Base-by-base conservation (phyloP, 2,113 vertebrate genomes). In the Acrocephalus arundinaceus region DNA sequence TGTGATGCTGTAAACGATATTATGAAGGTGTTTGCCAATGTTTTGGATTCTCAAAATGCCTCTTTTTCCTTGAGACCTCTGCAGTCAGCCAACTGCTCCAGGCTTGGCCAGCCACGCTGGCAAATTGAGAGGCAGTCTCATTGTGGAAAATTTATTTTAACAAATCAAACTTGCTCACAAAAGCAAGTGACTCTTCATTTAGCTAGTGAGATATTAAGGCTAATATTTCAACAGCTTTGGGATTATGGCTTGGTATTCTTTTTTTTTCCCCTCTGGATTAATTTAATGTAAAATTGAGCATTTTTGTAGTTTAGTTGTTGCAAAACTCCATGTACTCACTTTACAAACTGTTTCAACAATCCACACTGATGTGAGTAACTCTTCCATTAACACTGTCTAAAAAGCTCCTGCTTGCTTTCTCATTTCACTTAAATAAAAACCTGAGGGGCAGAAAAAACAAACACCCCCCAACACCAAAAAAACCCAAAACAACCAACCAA, bases 21-120 rank as follows among this genome's bases (percentile, higher is more conserved):
- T 81, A 65, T 21, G 22, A 12, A 45, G 21, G 68, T 25, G 45
- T 77, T 88, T 96, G 92, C 66, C 85, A 94, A 2, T 16, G 49
- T 21, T 93, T 54, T 73, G 71, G 48, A n/a, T 76, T 84, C 71
- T 96, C 74, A 43, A n/a, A 95, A 71, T 8, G 31, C 67, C 57
- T 5, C 5, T 76, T 68, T 72, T 61, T 92, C 78, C 87, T 91
- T 90, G 91, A 89, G 90, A 74, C 33, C 78, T 71, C 67, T 87
- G 85, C 70, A 82, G 4, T n/a, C 91, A 85, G 90, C 83, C 94
- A 90, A 65, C 70, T 96, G 85, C 87, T 89, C 21, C 22, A 58
- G 76, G 28, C 46, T 68, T 71, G 52, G 62, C 76, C 31, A 71
- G 76, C 73, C 70, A 80, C 1, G 3, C 51, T 48, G 87, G 87